These are phyloP conservation scores for Brenthis ino DNA, from an alignment of 2,888 invertebrate species.

Conservation along the genomic window DNA sequence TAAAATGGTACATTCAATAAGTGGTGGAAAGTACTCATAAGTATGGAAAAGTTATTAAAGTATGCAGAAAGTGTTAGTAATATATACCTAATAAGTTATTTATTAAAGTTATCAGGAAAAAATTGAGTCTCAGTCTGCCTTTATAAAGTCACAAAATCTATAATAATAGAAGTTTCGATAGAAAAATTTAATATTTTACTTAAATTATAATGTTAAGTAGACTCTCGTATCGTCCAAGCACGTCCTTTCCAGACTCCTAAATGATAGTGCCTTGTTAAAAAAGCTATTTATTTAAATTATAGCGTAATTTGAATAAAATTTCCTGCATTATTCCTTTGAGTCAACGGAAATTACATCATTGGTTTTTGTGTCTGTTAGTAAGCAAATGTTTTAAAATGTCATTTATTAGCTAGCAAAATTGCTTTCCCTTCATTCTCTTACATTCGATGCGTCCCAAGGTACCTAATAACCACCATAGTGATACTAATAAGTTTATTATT, in stretches of 20 bases:
- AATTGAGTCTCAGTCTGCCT: too few species aligned
- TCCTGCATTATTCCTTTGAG: conserved; percentile 7
- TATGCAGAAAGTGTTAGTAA: too few species aligned
- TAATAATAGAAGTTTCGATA: background rate
- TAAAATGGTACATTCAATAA: too few species aligned
- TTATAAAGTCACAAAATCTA: background rate
- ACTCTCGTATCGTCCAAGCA: conserved; percentile 5
- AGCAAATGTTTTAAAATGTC: background rate
- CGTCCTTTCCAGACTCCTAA: conserved; percentile 6
- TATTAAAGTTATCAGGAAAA: too few species aligned
- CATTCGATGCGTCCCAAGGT: too few species aligned
- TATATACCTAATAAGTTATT: too few species aligned
- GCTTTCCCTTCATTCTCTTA: too few species aligned
- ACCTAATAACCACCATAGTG: too few species aligned
- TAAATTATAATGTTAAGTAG: conserved; percentile 1
- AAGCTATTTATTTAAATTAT: conserved; percentile 15
- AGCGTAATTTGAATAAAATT: conserved; percentile 10
- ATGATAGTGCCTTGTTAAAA: conserved; percentile 20
- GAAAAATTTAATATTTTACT: conserved; percentile 5
- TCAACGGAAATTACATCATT: conserved; percentile 17
- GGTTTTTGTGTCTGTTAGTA: conserved; percentile 6
- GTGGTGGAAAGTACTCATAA: too few species aligned
- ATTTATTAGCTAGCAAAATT: background rate
- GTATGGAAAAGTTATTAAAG: too few species aligned
- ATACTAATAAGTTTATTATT: too few species aligned